These are phyloP conservation scores for Anseranas semipalmata DNA, from an alignment of 2,113 vertebrate genomes.

Conservation along the genomic window DNA sequence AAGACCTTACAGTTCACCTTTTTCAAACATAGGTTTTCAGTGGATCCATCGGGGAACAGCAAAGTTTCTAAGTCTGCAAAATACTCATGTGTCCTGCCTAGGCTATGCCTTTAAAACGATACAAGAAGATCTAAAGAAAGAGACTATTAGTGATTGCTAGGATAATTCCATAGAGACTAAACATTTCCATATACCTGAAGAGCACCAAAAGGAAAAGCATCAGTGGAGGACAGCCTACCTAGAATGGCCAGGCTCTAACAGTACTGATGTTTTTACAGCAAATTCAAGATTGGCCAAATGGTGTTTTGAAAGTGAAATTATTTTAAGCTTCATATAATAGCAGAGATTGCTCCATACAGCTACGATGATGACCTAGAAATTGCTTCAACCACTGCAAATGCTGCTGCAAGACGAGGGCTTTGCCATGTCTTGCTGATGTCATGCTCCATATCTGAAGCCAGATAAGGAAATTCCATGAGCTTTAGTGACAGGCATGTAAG, in stretches of 20 bases:
- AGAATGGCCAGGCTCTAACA: not conserved
- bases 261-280: not conserved
- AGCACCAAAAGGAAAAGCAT: not conserved
- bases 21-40: not conserved
- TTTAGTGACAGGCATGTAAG: not conserved
- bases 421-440: not conserved
- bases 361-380: not conserved
- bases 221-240: not conserved
- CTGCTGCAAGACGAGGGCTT: not conserved
- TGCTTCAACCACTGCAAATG: not conserved
- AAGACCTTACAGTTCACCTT: not conserved
- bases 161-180: not conserved
- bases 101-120: not conserved
- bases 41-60: not conserved
- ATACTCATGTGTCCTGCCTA: not conserved
- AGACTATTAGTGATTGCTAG: not conserved
- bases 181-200: not conserved
- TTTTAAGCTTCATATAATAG: not conserved
- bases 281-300: not conserved
- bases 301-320: not conserved
- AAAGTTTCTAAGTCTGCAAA: not conserved
- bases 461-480: not conserved
- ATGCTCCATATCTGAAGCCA: not conserved
- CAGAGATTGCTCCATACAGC: not conserved
- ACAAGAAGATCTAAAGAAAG: not conserved